These are phyloP conservation scores for Nestor notabilis DNA, from an alignment of 2,113 vertebrate species.

Conservation along the genomic window DNA sequence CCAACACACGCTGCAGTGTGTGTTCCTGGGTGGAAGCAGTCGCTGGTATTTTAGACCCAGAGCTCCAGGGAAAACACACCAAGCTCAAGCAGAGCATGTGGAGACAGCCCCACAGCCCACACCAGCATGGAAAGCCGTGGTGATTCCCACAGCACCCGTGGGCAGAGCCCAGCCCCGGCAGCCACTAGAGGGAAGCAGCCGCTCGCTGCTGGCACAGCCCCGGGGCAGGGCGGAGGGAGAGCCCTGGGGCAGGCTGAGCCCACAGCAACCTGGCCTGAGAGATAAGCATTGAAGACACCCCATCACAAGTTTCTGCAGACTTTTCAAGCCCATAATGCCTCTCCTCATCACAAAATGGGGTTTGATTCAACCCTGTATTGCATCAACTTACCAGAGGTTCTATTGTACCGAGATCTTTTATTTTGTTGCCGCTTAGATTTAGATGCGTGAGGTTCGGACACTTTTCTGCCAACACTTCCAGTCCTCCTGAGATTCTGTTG, in stretches of 20 bases:
- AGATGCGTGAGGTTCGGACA: conserved; percentile 98
- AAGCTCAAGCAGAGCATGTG: background rate
- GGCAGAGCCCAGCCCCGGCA: background rate
- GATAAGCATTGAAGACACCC: background rate
- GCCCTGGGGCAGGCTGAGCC: background rate
- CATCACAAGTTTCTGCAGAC: rapidly evolving
- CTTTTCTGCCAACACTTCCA: conserved; percentile 97
- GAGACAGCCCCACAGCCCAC: rapidly evolving
- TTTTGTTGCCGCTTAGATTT: conserved; percentile 99
- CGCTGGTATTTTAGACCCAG: background rate
- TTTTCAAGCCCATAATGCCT: rapidly evolving
- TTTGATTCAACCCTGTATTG: rapidly evolving
- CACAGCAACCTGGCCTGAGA: rapidly evolving
- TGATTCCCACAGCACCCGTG: background rate
- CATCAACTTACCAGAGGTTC: conserved; percentile 90
- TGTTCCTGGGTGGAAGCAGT: rapidly evolving
- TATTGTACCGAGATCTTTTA: conserved; percentile 99
- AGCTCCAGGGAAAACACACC: rapidly evolving
- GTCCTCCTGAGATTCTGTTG: conserved; percentile 98
- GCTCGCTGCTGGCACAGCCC: background rate
- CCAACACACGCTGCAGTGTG: rapidly evolving
- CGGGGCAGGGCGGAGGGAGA: background rate
- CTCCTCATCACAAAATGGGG: background rate
- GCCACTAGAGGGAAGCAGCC: conserved; percentile 53
- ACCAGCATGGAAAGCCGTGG: rapidly evolving